Conservation (phyloP, 2,888 invertebrate species). For the Sesamia inferens region DNA sequence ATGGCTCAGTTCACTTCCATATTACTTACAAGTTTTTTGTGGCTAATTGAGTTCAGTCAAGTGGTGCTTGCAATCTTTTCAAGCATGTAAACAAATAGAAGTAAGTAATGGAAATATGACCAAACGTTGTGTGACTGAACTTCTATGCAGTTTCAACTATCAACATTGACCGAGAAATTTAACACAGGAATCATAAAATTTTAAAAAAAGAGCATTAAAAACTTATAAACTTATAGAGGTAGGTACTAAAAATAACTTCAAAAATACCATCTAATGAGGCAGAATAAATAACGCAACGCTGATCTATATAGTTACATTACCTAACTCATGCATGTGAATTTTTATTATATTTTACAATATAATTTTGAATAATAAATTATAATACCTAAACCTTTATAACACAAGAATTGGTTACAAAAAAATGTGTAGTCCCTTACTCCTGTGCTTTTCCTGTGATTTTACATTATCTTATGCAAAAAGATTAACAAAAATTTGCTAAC, state of each 20-base stretch:
- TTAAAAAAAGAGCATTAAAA: not conserved
- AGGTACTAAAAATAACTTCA: not conserved
- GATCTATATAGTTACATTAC: no score
- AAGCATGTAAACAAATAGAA: conserved; percentile 10
- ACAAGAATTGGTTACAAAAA: no score
- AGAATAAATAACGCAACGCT: no score
- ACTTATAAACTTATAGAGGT: not conserved
- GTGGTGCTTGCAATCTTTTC: conserved; percentile 9
- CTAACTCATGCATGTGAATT: not conserved
- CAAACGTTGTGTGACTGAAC: not conserved
- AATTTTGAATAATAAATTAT: no score
- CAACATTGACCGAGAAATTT: not conserved
- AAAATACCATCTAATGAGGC: no score
- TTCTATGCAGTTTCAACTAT: not conserved
- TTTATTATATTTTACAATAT: no score
- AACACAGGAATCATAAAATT: not conserved
- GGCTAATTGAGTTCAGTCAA: conserved; percentile 19
- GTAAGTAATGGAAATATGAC: not conserved
- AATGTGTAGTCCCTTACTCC: no score
- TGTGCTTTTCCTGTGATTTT: no score
- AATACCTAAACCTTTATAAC: no score
- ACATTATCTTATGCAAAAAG: no score
- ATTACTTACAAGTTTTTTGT: conserved; percentile 9
- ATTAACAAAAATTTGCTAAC: no score
- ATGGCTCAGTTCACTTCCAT: not conserved